Conservation (phyloP, 2,113 vertebrate genomes). For the Orycteropus afer region DNA sequence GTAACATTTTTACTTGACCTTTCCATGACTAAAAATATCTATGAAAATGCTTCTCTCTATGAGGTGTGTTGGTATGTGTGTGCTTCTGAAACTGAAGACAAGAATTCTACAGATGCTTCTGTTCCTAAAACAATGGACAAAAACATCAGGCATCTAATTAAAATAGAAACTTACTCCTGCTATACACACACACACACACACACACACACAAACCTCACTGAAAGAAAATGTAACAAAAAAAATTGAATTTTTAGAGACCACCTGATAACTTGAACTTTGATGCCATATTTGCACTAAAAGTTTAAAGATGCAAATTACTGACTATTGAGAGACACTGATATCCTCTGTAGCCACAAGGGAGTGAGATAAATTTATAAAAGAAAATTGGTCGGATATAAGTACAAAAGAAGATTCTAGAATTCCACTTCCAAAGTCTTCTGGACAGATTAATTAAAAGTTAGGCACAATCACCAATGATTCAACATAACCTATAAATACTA, state of each 20-base stretch:
- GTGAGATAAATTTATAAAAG: not conserved
- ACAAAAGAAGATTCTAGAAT: not conserved
- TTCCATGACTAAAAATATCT: not conserved
- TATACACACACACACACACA: not conserved
- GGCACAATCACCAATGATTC: constrained; percentile 3
- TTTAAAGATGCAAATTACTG: not conserved
- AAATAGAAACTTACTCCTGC: not conserved
- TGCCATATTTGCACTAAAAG: not conserved
- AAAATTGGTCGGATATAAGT: constrained; percentile 24
- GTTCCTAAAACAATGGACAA: constrained; percentile 9
- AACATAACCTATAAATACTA: not conserved
- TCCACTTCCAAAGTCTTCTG: not conserved
- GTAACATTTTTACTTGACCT: not conserved
- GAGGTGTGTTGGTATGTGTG: not conserved
- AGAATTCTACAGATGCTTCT: not conserved
- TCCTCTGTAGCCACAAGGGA: not conserved
- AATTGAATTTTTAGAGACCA: not conserved
- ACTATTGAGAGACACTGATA: not conserved
- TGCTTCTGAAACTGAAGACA: not conserved
- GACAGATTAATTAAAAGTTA: not conserved
- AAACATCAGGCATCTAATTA: not conserved
- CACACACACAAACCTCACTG: not conserved
- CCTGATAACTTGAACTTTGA: not conserved
- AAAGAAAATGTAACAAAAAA: not conserved
- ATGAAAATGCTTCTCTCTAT: not conserved